Evolutionary conservation across 1,140 invertebrate species (phyloP).

Genomic region (Listronotus bonariensis): DNA sequence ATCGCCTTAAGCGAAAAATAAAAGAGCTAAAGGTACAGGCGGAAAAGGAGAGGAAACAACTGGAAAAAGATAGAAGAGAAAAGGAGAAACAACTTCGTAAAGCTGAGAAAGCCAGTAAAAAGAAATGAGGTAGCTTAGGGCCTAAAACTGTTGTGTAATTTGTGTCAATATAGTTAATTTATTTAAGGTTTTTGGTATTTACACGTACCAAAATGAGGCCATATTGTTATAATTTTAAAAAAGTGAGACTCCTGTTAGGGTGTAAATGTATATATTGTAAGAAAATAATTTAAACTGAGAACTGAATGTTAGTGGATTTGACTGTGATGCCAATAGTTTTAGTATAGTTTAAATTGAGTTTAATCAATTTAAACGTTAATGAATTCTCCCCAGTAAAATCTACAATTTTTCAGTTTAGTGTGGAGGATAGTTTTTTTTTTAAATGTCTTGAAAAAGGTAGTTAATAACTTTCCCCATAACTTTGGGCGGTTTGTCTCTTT

Average conservation of each 20-base stretch:
- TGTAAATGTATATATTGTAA: conserved; percentile 15
- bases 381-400: too few species aligned
- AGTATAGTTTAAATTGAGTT: neutral
- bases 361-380: neutral
- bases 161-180: neutral
- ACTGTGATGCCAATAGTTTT: conserved; percentile 28
- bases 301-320: conserved; percentile 24
- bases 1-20: conserved; percentile 82
- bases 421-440: too few species aligned
- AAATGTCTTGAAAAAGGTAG: too few species aligned
- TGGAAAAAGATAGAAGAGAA: conserved; percentile 76
- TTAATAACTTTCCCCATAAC: too few species aligned
- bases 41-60: conserved; percentile 77
- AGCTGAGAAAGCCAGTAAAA: conserved; percentile 76
- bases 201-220: neutral
- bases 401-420: too few species aligned
- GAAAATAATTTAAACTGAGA: conserved; percentile 5
- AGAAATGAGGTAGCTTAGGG: conserved; percentile 57
- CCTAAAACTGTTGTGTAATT: conserved; percentile 1
- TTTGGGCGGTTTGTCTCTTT: too few species aligned
- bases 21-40: conserved; percentile 81
- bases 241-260: conserved; percentile 3
- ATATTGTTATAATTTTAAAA: conserved; percentile 7
- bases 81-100: conserved; percentile 76
- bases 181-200: conserved; percentile 1